phyloP scores from a whole-genome alignment of 1,140 invertebrate species.

The Riptortus pedestris region DNA sequence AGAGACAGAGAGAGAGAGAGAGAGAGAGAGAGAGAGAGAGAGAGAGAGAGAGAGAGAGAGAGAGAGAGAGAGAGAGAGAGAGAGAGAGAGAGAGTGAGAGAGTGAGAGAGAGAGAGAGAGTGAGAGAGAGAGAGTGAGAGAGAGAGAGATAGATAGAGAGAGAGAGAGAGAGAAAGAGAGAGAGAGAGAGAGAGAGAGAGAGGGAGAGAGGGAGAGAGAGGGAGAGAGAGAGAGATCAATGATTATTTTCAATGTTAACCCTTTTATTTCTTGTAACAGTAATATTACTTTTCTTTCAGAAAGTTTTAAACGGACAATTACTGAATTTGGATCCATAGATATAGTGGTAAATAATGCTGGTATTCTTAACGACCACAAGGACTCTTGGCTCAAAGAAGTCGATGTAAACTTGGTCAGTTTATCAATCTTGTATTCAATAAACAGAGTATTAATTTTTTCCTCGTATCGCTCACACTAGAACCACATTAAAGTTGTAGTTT shows the following conservation, averaged over 20 bases:
- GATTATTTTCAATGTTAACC: not conserved
- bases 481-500: not conserved
- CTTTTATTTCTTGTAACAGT: not conserved
- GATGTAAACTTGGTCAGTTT: conserved; percentile 55
- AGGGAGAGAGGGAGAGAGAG: not conserved
- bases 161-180: too few relatives aligned
- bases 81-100: too few relatives aligned
- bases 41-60: too few relatives aligned
- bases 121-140: not conserved
- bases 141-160: not conserved
- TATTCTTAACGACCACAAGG: conserved; percentile 56
- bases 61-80: too few relatives aligned
- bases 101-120: not conserved
- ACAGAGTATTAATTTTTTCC: not conserved
- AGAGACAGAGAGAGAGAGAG: too few relatives aligned
- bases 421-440: not conserved
- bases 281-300: conserved; percentile 39
- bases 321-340: conserved; percentile 56
- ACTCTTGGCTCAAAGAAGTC: conserved; percentile 62
- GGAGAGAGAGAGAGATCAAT: not conserved
- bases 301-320: conserved; percentile 56
- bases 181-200: too few relatives aligned
- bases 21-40: too few relatives aligned
- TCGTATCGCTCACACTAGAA: not conserved
- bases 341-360: conserved; percentile 64